phyloP scores from a whole-genome alignment of 2,113 vertebrate species.

The Phrynocephalus versicolor region DNA sequence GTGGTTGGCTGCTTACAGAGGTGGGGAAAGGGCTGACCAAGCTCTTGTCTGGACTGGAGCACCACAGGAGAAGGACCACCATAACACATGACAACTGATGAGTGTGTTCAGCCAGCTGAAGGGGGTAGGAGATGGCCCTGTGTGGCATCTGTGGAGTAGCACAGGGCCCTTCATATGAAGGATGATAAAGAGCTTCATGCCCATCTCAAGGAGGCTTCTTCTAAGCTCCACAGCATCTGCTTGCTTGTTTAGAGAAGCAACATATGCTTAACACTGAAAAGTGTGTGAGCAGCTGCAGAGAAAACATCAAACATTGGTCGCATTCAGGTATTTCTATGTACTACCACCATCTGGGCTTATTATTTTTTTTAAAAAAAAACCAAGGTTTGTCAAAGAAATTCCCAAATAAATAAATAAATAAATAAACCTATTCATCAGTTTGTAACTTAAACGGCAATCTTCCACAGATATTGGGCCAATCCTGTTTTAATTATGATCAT shows the following conservation, averaged over 20 bases:
- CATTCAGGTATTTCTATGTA: neutral
- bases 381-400: neutral
- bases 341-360: neutral
- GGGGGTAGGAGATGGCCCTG: too few species aligned
- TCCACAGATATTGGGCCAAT: neutral
- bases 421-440: neutral
- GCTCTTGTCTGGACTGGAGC: too few species aligned
- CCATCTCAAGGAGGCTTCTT: neutral
- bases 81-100: too few species aligned
- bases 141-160: too few species aligned
- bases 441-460: neutral
- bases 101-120: too few species aligned
- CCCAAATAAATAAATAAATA: neutral
- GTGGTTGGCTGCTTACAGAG: too few species aligned
- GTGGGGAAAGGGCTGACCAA: too few species aligned
- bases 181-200: too few species aligned
- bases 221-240: too few species aligned
- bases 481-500: neutral
- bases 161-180: too few species aligned
- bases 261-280: neutral
- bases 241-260: neutral
- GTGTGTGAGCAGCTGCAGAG: neutral
- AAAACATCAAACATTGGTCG: neutral
- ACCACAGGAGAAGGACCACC: too few species aligned
- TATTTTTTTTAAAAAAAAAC: too few species aligned